Conservation (phyloP, 2,797 vertebrate genomes). For the Rhabdophis nuchalis region DNA sequence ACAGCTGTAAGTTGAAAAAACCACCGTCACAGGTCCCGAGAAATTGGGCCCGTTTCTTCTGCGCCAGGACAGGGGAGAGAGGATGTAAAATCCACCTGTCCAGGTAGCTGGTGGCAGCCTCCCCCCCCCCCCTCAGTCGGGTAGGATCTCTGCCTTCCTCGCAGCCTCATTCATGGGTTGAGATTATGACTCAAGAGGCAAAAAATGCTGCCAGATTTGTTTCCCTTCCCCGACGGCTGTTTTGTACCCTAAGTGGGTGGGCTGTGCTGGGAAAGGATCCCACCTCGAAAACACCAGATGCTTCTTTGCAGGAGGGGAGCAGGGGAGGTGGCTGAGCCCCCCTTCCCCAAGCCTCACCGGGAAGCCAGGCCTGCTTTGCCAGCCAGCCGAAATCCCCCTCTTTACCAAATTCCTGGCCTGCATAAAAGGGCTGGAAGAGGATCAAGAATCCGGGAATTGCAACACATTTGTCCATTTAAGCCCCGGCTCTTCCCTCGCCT, state of each 20-base stretch:
- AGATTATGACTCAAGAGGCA: not conserved
- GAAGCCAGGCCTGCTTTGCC: not conserved
- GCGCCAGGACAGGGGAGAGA: not conserved
- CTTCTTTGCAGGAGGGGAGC: not conserved
- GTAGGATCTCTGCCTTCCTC: not conserved
- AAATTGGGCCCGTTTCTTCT: not conserved
- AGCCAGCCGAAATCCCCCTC: not conserved
- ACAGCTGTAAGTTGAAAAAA: not conserved
- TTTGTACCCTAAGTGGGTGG: not conserved
- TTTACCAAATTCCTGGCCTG: not conserved
- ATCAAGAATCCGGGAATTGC: not conserved
- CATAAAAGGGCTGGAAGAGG: not conserved
- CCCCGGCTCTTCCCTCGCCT: not conserved
- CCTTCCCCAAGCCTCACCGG: not conserved
- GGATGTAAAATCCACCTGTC: not conserved
- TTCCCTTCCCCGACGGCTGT: not conserved
- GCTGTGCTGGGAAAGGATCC: not conserved
- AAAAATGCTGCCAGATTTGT: not conserved
- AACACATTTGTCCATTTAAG: not conserved
- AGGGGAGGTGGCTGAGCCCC: not conserved
- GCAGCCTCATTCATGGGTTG: not conserved
- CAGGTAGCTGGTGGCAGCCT: not conserved
- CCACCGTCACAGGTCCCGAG: not conserved
- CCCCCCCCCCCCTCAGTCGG: too few relatives aligned
- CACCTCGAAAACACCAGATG: not conserved